phyloP scores from a whole-genome alignment of 2,113 vertebrate species.

The Notarius quadriscutis region DNA sequence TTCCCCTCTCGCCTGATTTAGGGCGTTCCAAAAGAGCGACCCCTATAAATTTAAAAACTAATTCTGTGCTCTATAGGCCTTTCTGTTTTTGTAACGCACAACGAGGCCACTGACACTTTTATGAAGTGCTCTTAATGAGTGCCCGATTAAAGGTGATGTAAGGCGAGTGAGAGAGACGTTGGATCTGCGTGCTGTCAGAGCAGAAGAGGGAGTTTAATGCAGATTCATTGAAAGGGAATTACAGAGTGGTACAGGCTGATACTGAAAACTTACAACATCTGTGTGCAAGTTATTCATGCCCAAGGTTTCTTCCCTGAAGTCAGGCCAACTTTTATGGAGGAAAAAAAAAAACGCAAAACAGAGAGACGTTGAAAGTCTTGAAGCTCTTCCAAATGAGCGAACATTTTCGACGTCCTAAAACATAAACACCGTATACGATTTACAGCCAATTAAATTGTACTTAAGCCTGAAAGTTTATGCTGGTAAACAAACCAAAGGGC shows the following conservation, averaged over 20 bases:
- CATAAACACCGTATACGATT: constrained; percentile 84
- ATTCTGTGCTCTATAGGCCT: constrained; percentile 90
- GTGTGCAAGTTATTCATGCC: constrained; percentile 79
- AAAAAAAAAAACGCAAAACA: constrained; percentile 15
- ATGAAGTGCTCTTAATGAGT: constrained; percentile 98
- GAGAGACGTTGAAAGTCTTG: constrained; percentile 66
- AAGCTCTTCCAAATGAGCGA: constrained; percentile 81
- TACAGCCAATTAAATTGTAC: constrained; percentile 94
- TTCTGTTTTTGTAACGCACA: constrained; percentile 85
- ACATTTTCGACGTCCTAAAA: constrained; percentile 84
- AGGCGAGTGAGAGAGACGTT: constrained; percentile 12
- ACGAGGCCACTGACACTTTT: constrained; percentile 92
- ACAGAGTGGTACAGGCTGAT: constrained; percentile 85
- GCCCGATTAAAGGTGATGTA: constrained; percentile 86
- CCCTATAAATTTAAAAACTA: constrained; percentile 91
- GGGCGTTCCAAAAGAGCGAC: constrained; percentile 81
- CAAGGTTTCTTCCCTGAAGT: constrained; percentile 78
- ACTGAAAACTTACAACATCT: constrained; percentile 81
- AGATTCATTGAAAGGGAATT: constrained; percentile 79
- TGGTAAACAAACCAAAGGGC: constrained; percentile 85
- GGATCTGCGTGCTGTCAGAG: constrained; percentile 55
- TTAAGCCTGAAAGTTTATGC: constrained; percentile 80
- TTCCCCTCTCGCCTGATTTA: constrained; percentile 86
- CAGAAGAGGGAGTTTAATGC: constrained; percentile 67
- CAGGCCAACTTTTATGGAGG: constrained; percentile 72